Conservation (phyloP, 2,113 vertebrate species). For the Fregetta grallaria region DNA sequence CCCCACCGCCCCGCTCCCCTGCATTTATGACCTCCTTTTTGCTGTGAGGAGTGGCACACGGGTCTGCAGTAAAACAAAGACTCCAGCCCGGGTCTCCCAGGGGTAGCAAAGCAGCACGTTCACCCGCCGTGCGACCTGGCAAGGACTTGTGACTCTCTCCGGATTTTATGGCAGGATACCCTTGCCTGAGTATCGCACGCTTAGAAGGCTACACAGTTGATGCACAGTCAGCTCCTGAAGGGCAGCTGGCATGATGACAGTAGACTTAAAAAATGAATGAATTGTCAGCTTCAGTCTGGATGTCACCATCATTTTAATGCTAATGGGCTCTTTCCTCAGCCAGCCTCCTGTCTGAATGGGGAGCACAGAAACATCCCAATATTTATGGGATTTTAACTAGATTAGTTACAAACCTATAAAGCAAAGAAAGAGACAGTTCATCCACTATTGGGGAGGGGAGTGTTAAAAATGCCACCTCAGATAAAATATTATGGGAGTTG, state of each 20-base stretch:
- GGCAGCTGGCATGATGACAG: conserved; percentile 47
- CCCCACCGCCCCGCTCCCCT: not conserved
- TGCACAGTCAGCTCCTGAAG: conserved; percentile 2
- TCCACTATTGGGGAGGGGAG: conserved; percentile 54
- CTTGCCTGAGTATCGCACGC: not conserved
- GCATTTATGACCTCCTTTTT: not conserved
- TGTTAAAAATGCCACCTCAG: conserved; percentile 72
- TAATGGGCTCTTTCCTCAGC: conserved; percentile 57
- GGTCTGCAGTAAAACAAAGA: not conserved
- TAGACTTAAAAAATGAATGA: conserved; percentile 37
- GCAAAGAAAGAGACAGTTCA: conserved; percentile 70
- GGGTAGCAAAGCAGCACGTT: not conserved
- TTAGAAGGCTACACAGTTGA: not conserved
- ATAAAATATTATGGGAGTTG: conserved; percentile 70
- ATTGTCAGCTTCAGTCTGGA: conserved; percentile 54
- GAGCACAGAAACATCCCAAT: conserved; percentile 58
- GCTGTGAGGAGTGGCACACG: not conserved
- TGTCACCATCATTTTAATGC: conserved; percentile 58
- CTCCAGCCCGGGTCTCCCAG: not conserved
- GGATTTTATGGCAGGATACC: not conserved
- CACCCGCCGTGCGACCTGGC: conserved; percentile 5
- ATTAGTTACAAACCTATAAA: conserved; percentile 66
- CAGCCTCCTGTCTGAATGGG: conserved; percentile 38
- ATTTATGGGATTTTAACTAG: conserved; percentile 70
- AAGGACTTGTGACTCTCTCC: not conserved